Evolutionary conservation across 1,140 invertebrate species (phyloP).

Genomic region (Panagrolaimus sp.): DNA sequence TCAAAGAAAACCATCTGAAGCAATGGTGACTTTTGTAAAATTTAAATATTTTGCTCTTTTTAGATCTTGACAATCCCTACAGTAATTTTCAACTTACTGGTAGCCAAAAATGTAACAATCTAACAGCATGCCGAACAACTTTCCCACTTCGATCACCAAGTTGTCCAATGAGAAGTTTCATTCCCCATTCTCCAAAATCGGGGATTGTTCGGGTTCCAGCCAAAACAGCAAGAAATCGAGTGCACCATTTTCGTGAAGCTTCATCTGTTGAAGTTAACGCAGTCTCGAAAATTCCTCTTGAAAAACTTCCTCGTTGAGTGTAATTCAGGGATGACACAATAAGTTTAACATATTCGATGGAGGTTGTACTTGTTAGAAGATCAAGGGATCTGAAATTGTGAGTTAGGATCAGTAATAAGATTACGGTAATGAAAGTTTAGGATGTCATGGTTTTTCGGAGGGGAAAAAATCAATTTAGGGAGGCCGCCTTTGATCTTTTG

Average conservation of each 20-base stretch:
- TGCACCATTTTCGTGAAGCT: slow-evolving; percentile 20
- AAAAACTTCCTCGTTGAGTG: not conserved
- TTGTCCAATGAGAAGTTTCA: slow-evolving; percentile 22
- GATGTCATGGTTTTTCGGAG: too few relatives aligned
- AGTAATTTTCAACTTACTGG: slow-evolving; percentile 19
- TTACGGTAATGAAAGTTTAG: too few relatives aligned
- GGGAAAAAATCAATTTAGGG: too few relatives aligned
- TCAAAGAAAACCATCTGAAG: too few relatives aligned
- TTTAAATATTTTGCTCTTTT: too few relatives aligned
- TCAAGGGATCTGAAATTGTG: slow-evolving; percentile 9
- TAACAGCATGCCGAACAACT: slow-evolving; percentile 16
- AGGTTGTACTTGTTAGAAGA: not conserved
- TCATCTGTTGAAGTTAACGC: slow-evolving; percentile 21
- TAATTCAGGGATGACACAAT: slow-evolving; percentile 17
- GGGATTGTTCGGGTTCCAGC: not conserved
- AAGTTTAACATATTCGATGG: slow-evolving; percentile 21
- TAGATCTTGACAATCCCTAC: too few relatives aligned
- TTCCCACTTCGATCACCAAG: slow-evolving; percentile 21
- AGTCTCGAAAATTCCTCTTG: slow-evolving; percentile 18
- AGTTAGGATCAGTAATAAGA: not conserved
- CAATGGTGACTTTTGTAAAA: too few relatives aligned
- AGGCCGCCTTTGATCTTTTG: too few relatives aligned
- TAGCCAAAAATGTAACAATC: slow-evolving; percentile 15
- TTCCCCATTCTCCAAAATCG: slow-evolving; percentile 23
- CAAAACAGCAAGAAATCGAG: slow-evolving; percentile 19